These are phyloP conservation scores for Trypoxylus dichotomus DNA, from an alignment of 1,140 invertebrate species.

Conservation along the genomic window DNA sequence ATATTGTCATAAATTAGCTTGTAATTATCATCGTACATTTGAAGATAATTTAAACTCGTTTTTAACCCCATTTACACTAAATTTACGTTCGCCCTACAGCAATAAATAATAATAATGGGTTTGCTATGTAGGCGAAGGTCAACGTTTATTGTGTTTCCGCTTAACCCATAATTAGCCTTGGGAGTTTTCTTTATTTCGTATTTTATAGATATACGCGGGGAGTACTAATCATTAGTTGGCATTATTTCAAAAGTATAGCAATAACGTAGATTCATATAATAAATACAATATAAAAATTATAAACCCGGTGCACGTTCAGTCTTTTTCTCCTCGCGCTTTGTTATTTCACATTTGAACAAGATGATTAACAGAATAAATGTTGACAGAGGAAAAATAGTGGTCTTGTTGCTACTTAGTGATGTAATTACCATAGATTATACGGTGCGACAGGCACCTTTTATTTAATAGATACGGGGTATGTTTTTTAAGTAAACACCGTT, in stretches of 20 bases:
- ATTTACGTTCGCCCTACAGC: background rate
- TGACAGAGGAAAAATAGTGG: too few species aligned
- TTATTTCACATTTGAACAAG: too few species aligned
- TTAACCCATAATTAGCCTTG: background rate
- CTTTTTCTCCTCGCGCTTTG: too few species aligned
- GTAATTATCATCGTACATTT: background rate
- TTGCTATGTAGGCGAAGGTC: background rate
- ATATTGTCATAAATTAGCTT: too few species aligned
- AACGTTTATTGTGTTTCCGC: background rate
- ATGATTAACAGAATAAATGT: too few species aligned
- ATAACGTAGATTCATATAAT: background rate
- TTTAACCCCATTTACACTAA: background rate
- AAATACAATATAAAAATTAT: too few species aligned
- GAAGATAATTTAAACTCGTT: constrained; percentile 1
- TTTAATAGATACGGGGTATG: too few species aligned
- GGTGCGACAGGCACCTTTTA: too few species aligned
- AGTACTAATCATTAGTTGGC: background rate
- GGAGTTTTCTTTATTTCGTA: background rate
- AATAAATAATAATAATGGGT: background rate
- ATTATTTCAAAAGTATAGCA: background rate
- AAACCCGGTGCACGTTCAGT: too few species aligned
- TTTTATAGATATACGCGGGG: background rate
- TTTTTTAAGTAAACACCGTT: too few species aligned
- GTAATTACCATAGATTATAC: too few species aligned
- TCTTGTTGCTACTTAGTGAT: too few species aligned